Percentiles rank a stretch among this genome's conserved stretches.
Conservation (phyloP, 2,113 vertebrate genomes). For the Pseudonaja textilis region DNA sequence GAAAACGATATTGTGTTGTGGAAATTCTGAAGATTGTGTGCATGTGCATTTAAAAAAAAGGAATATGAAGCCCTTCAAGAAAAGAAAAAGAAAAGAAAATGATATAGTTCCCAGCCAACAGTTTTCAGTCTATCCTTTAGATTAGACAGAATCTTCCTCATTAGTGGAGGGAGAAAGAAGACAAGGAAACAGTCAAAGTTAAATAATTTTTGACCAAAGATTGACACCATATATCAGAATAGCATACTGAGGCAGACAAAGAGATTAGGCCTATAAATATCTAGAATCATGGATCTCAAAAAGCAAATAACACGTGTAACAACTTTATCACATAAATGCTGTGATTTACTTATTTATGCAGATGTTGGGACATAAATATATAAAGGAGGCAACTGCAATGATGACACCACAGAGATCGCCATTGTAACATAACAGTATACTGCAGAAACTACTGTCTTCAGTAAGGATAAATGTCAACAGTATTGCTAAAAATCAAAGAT, state of each 20-base stretch:
- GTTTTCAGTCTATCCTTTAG: neutral
- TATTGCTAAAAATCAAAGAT: neutral
- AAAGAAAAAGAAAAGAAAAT: neutral
- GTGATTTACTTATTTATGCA: neutral
- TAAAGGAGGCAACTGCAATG: neutral
- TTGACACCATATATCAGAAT: neutral
- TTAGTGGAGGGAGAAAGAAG: neutral
- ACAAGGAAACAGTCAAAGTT: neutral
- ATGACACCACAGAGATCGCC: neutral
- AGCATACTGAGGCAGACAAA: neutral
- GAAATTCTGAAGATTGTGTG: neutral
- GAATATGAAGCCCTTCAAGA: neutral
- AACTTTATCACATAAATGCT: neutral
- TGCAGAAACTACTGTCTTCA: neutral
- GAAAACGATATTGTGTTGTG: neutral
- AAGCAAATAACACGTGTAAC: neutral
- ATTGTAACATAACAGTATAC: neutral
- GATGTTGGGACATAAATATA: neutral
- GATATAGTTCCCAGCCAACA: neutral
- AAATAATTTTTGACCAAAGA: neutral
- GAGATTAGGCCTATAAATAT: neutral
- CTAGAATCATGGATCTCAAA: neutral
- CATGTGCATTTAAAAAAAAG: neutral
- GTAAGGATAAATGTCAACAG: neutral
- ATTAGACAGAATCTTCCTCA: neutral